Conservation (phyloP, 2,888 invertebrate genomes). For the Pseudeuparius sepicola region DNA sequence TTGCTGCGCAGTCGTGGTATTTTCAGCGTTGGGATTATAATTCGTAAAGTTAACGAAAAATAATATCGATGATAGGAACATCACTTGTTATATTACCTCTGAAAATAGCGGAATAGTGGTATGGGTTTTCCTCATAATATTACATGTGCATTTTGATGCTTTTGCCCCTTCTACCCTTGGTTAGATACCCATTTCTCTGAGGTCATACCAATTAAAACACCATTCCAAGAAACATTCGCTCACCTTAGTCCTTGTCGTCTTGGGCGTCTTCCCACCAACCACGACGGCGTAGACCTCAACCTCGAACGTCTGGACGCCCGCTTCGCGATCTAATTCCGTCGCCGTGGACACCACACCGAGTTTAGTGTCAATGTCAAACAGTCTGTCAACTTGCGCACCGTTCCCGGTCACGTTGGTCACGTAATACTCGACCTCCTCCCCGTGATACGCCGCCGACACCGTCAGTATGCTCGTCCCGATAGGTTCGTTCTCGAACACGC, state of each 20-base stretch:
- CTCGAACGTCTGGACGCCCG: slow-evolving; percentile 71
- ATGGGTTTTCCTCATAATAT: too few species aligned
- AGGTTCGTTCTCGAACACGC: slow-evolving; percentile 82
- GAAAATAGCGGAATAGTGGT: too few species aligned
- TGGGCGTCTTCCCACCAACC: slow-evolving; percentile 52
- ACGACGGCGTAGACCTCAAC: slow-evolving; percentile 80
- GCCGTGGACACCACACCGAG: slow-evolving; percentile 82
- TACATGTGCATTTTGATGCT: too few species aligned
- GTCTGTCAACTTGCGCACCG: slow-evolving; percentile 70
- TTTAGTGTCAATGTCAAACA: slow-evolving; percentile 85
- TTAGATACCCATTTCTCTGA: too few species aligned
- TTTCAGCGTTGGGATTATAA: too few species aligned
- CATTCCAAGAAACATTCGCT: too few species aligned
- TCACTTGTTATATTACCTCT: too few species aligned
- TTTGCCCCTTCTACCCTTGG: too few species aligned
- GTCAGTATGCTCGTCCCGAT: slow-evolving; percentile 77
- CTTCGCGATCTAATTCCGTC: slow-evolving; percentile 71
- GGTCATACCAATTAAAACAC: too few species aligned
- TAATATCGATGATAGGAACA: too few species aligned
- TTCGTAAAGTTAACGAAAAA: too few species aligned
- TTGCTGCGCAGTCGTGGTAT: too few species aligned
- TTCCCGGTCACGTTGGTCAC: slow-evolving; percentile 74
- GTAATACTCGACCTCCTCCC: slow-evolving; percentile 75
- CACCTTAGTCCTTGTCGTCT: slow-evolving; percentile 78
- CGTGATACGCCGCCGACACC: slow-evolving; percentile 59